A percentile compares a stretch with the other conserved stretches of the same genome.
Evolutionary conservation across 2,113 vertebrate species (phyloP).

Genomic region (Cairina moschata): DNA sequence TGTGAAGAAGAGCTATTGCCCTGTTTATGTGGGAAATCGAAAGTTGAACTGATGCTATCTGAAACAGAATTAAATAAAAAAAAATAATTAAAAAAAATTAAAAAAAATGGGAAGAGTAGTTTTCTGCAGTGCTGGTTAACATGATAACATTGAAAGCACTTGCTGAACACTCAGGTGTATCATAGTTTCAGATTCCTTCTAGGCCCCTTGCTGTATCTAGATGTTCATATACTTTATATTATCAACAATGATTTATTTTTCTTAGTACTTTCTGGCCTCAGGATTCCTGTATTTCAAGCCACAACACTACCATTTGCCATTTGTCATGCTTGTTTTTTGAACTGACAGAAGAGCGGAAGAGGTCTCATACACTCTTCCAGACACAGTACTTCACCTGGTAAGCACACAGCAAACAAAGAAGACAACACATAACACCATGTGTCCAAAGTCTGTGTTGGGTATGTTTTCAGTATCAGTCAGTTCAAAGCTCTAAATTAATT

Average conservation of each 20-base stretch:
- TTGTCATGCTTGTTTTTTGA: background rate
- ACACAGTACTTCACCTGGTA: background rate
- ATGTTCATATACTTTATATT: background rate
- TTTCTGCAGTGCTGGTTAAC: background rate
- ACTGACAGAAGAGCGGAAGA: background rate
- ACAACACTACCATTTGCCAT: background rate
- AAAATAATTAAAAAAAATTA: too few relatives aligned
- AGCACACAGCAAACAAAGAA: background rate
- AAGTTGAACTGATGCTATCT: background rate
- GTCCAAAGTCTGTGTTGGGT: rapidly evolving
- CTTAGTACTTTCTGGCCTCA: background rate
- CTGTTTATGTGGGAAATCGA: background rate
- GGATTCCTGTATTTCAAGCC: background rate
- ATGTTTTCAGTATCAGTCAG: background rate
- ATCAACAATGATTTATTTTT: background rate
- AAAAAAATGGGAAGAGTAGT: background rate
- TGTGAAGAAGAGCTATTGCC: background rate
- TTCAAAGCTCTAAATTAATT: background rate
- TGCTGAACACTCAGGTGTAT: background rate
- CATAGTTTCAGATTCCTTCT: background rate
- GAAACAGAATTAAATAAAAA: background rate
- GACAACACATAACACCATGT: background rate
- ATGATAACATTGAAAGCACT: background rate
- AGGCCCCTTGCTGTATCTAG: background rate
- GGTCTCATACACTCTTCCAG: background rate